Percentiles rank a stretch among this genome's conserved stretches.
Conservation (phyloP, 2,113 vertebrate genomes). For the Rhinolophus sinicus region DNA sequence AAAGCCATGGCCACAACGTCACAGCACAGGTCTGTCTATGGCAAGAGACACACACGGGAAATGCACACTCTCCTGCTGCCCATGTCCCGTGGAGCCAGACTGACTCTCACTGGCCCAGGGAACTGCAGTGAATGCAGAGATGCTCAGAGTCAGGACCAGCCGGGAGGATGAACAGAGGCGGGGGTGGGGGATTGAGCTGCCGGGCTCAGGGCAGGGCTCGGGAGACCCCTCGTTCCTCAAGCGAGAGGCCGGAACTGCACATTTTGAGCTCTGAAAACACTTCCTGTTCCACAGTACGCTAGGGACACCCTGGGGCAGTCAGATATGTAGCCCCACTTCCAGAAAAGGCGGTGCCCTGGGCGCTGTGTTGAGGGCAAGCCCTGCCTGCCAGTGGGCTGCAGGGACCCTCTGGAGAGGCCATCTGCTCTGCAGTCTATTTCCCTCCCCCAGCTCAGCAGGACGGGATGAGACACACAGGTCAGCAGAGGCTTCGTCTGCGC, state of each 20-base stretch:
- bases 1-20: fast-evolving
- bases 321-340: neutral
- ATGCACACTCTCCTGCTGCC: fast-evolving
- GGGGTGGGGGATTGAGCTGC: fast-evolving
- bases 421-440: no score
- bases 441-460: neutral
- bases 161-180: fast-evolving
- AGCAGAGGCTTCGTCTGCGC: neutral
- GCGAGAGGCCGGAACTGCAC: neutral
- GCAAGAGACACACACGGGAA: fast-evolving
- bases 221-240: no score
- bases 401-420: no score
- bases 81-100: fast-evolving
- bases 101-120: fast-evolving
- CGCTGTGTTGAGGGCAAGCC: fast-evolving
- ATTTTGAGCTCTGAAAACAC: neutral
- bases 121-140: fast-evolving
- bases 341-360: neutral
- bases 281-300: neutral
- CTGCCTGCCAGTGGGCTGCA: neutral
- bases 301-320: fast-evolving
- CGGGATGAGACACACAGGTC: neutral
- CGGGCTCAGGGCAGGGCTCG: no score
- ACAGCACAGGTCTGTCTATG: fast-evolving
- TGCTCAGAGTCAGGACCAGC: neutral